Conservation (phyloP, 2,888 invertebrate genomes). For the Rhagonycha fulva region DNA sequence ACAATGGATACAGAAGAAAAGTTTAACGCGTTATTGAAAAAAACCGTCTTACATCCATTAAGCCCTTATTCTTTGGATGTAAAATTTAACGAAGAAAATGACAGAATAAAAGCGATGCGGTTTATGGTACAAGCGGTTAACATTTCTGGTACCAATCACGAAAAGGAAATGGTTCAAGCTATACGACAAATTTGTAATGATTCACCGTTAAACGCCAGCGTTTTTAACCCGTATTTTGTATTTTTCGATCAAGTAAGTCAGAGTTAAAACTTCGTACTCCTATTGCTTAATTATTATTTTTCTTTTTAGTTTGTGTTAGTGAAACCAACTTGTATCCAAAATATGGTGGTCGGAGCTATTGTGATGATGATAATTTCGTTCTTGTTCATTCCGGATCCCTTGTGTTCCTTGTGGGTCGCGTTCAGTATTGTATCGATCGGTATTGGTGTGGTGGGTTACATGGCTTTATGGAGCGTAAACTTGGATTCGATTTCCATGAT, state of each 20-base stretch:
- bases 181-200: slow-evolving; percentile 75
- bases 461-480: slow-evolving; percentile 95
- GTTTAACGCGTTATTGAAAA: slow-evolving; percentile 74
- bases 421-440: slow-evolving; percentile 94
- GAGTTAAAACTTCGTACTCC: background rate
- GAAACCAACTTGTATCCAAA: slow-evolving; percentile 84
- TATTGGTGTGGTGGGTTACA: slow-evolving; percentile 91
- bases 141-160: slow-evolving; percentile 87
- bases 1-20: slow-evolving; percentile 73
- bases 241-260: slow-evolving; percentile 83
- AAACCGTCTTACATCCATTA: slow-evolving; percentile 66
- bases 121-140: slow-evolving; percentile 88
- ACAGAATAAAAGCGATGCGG: slow-evolving; percentile 80
- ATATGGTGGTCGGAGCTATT: slow-evolving; percentile 85
- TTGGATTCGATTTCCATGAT: slow-evolving; percentile 96
- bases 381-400: slow-evolving; percentile 88
- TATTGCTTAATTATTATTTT: slow-evolving; percentile 29
- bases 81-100: slow-evolving; percentile 74
- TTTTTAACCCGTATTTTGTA: slow-evolving; percentile 94
- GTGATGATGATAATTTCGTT: slow-evolving; percentile 95
- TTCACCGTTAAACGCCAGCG: slow-evolving; percentile 82
- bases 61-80: slow-evolving; percentile 85
- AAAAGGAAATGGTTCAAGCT: slow-evolving; percentile 87
- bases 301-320: slow-evolving; percentile 82
- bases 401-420: slow-evolving; percentile 93